phyloP scores from a whole-genome alignment of 2,888 invertebrate species.

The Teleogryllus oceanicus region DNA sequence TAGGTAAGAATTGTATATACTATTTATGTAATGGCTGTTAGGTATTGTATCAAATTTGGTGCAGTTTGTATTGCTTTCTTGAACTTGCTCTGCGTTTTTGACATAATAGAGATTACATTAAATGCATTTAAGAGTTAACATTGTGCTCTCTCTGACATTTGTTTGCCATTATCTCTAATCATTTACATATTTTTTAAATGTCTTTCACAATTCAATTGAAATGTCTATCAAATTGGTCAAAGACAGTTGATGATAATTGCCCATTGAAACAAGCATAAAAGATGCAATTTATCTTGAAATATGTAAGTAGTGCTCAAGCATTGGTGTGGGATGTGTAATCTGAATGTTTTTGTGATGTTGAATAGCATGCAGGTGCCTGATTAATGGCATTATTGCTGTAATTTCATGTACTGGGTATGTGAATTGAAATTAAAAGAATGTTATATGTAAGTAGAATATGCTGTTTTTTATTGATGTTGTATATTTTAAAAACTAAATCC shows the following conservation, averaged over 20 bases:
- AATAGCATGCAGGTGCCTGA: background rate
- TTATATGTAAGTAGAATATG: constrained; percentile 11
- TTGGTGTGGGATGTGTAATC: background rate
- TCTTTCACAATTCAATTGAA: background rate
- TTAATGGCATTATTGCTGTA: background rate
- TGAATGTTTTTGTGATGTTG: background rate
- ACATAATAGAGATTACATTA: background rate
- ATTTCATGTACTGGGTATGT: constrained; percentile 7
- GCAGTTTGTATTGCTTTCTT: background rate
- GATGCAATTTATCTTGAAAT: background rate
- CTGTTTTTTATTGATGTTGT: constrained; percentile 3
- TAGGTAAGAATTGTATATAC: too few species aligned
- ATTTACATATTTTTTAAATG: background rate
- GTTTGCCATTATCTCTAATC: background rate
- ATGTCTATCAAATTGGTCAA: background rate
- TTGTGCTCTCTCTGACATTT: constrained; percentile 18
- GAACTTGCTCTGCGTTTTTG: background rate
- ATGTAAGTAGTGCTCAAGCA: background rate
- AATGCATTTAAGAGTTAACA: background rate
- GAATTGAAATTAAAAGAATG: constrained; percentile 2
- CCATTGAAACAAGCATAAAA: background rate
- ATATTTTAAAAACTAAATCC: background rate
- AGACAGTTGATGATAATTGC: background rate
- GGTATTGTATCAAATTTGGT: background rate
- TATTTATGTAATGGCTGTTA: too few species aligned